A percentile compares a stretch with the other conserved stretches of the same genome.
Conservation (phyloP, 2,797 vertebrate species). For the Urophycis tenuis region DNA sequence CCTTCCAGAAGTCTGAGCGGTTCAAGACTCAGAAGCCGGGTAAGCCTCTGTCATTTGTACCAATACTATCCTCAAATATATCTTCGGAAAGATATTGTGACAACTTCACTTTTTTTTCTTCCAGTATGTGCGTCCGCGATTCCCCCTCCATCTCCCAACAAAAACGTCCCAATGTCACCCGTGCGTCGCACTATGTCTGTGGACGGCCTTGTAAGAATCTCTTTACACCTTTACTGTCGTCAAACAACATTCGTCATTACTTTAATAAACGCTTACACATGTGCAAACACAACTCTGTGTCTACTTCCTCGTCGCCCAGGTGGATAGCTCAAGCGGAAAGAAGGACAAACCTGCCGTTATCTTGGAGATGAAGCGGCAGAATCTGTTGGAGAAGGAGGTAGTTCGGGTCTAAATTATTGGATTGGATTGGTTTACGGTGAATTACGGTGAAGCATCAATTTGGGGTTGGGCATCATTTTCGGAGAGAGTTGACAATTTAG, state of each 20-base stretch:
- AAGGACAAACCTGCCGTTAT: constrained; percentile 70
- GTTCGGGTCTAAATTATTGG: not conserved
- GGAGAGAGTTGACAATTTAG: too few species aligned
- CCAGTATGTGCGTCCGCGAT: constrained; percentile 33
- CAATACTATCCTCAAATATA: not conserved
- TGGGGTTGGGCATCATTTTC: not conserved
- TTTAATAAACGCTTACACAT: not conserved
- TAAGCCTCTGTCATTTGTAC: constrained; percentile 51
- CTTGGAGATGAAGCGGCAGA: constrained; percentile 77
- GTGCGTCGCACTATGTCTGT: constrained; percentile 71
- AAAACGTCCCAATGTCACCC: constrained; percentile 52
- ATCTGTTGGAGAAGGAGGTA: constrained; percentile 87
- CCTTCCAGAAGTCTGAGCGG: constrained; percentile 76
- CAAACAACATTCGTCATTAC: not conserved
- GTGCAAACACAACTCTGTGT: not conserved
- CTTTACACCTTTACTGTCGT: not conserved
- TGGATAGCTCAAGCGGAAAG: constrained; percentile 58
- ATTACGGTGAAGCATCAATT: not conserved
- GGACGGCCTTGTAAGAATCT: constrained; percentile 65
- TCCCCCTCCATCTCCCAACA: constrained; percentile 49
- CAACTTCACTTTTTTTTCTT: not conserved
- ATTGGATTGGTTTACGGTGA: too few species aligned
- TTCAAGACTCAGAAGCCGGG: constrained; percentile 64
- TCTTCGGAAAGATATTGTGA: not conserved
- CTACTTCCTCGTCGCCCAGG: constrained; percentile 39